Conservation (phyloP, 1,140 invertebrate genomes). For the Planococcus citri region DNA sequence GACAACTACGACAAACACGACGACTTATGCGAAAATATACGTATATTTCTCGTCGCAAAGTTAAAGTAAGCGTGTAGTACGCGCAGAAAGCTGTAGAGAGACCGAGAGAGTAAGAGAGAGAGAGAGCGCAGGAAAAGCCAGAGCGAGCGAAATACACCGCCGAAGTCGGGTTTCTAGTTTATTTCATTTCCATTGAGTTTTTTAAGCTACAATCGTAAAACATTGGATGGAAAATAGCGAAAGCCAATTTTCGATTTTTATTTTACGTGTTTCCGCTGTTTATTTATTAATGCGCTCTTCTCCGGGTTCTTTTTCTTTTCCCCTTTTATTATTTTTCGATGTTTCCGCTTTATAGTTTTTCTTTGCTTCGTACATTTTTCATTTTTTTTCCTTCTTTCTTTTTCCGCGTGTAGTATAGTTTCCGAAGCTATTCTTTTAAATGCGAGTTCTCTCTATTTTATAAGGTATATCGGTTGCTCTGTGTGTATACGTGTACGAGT, state of each 20-base stretch:
- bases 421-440: slow-evolving; percentile 19
- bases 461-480: background rate
- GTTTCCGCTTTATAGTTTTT: slow-evolving; percentile 19
- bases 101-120: too few relatives aligned
- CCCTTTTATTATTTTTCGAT: slow-evolving; percentile 20
- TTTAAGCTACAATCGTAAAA: slow-evolving; percentile 7
- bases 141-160: background rate
- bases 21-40: too few relatives aligned
- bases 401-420: slow-evolving; percentile 15
- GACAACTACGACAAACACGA: too few relatives aligned
- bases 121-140: too few relatives aligned
- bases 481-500: background rate
- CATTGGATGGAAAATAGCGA: slow-evolving; percentile 19
- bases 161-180: background rate
- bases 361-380: slow-evolving; percentile 19
- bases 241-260: slow-evolving; percentile 20
- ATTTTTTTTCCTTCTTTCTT: slow-evolving; percentile 17
- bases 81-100: too few relatives aligned
- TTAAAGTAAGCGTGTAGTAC: too few relatives aligned
- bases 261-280: slow-evolving; percentile 19
- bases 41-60: too few relatives aligned
- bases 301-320: slow-evolving; percentile 12
- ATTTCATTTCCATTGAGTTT: slow-evolving; percentile 4
- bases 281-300: slow-evolving; percentile 18
- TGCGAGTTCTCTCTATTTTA: background rate